Evolutionary conservation across 2,888 invertebrate species (phyloP), one percentile per base, ranked within the genome.

Genomic region (Hirtodrosophila confusa): DNA sequence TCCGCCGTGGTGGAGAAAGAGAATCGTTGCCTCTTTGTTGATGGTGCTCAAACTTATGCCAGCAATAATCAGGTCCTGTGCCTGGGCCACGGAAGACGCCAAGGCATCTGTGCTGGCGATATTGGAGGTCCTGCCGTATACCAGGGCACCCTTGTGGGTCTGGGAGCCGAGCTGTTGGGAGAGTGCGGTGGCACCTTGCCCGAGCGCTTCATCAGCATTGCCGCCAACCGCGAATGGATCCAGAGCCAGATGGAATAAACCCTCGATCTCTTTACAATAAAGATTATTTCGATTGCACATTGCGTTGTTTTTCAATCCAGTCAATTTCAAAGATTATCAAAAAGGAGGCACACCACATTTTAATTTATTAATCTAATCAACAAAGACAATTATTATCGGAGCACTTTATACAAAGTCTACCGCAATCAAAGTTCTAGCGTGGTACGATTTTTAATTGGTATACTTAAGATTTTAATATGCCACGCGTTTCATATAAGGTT

Each of bases 31-130:
- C 54, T 11, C 5, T 5, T 43, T 7, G 50, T 60, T 17, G 23
- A 65, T n/a, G 9, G 33, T 10, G 5, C 31, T 31, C 8, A 9
- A 2, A 7, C 11, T 1, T 1, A 37, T 0, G 12, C 24, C 8
- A 11, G 6, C 31, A 75, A 85, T 43, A 54, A 75, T 2, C 86
- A 89, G 61, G 68, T 89, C 0, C 56, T 90, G 31, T 91, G 90
- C 55, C 60, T 90, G 71, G 86, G 78, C 0, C 89, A 90, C 56
- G 36, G 44, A 3, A 70, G 74, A 8, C 78, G 88, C 10, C 86
- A 90, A 54, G 91, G 91, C 29, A 86, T 86, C 40, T 91, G 90
- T 61, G 37, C 74, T n/a, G 91, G 90, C 8, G 91, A 90, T 41
- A 82, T 88, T 10, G 91, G 91, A 7, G 90, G 90, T n/a, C 90